These are phyloP conservation scores for Phrynocephalus guinanensis DNA, from an alignment of 2,797 vertebrate species.

Conservation along the genomic window DNA sequence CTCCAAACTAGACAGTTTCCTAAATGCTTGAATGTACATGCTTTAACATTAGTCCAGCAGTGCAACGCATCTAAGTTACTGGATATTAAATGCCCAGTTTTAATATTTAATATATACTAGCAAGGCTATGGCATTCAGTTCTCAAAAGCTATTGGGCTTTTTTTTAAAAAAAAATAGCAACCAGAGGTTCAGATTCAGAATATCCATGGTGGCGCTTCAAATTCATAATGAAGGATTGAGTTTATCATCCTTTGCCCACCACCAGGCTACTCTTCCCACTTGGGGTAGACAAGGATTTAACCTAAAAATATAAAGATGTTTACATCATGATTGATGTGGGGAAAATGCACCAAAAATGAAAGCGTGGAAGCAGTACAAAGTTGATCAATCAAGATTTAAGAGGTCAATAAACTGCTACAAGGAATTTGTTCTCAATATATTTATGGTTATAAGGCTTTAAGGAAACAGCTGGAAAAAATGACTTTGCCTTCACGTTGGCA, in stretches of 20 bases:
- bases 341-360: slow-evolving; percentile 34
- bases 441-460: slow-evolving; percentile 38
- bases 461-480: slow-evolving; percentile 24
- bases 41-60: not conserved
- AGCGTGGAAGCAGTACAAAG: slow-evolving; percentile 2
- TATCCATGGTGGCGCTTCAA: not conserved
- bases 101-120: not conserved
- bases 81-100: not conserved
- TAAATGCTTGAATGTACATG: not conserved
- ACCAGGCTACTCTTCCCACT: not conserved
- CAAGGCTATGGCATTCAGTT: slow-evolving; percentile 8
- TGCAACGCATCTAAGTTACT: not conserved
- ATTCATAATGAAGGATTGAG: slow-evolving; percentile 15
- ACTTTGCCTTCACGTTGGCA: slow-evolving; percentile 29
- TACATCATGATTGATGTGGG: not conserved
- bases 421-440: slow-evolving; percentile 29
- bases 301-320: slow-evolving; percentile 5
- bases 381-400: not conserved
- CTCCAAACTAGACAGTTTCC: not conserved
- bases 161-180: not conserved
- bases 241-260: not conserved
- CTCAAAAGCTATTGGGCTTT: not conserved
- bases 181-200: not conserved
- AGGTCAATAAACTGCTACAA: slow-evolving; percentile 6
- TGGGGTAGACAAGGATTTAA: not conserved